Evolutionary conservation across 1,140 invertebrate species (phyloP), one percentile per base, ranked within the genome.

Genomic region (Eupristina koningsbergeri): DNA sequence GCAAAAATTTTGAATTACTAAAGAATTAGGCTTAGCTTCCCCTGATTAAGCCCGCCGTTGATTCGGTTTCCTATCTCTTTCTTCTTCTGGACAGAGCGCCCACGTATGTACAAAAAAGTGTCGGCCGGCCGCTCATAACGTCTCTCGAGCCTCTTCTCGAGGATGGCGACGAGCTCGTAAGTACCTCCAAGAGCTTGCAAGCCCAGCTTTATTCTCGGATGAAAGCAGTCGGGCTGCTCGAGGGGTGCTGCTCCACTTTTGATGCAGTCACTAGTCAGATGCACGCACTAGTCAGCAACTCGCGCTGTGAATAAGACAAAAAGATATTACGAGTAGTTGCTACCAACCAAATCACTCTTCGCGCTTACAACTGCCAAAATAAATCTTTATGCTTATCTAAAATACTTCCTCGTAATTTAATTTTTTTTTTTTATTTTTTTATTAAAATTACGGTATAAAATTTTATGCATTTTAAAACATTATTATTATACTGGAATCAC

Each of bases 221-320:
- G 80, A 80, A 76, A 78, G 83, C 82, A 73, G 31, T 73, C 76
- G 83, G 80, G 79, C 86, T 86, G 88, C 87, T 86, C 81, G 86
- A 88, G 87, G n/a, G 87, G 87, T 84, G 86, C 86, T 88, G 88
- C 86, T 88, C 88, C 74, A 87, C 86, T 87, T 88, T 88, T 88
- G 82, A 83, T n/a, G 84, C 84, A 75, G 78, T 77, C 50, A 74
- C 79, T 5, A 45, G 5, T 7, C 41, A 45, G 77, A 84, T 74
- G 76, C 78, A 53, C 45, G 80, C 79, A 83, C 63, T 11, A 17
- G 13, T 17, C 41, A 76, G 36, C 41, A 39, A 74, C 11, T n/a
- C 31, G 34, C 9, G 39, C 58, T 22, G 19, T 9, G 45, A 50
- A 64, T 8, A 64, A 76, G 77, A 75, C 22, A 50, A 61, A 50